Evolutionary conservation across 2,888 invertebrate genomes (phyloP).

Genomic region (Amiota minor): DNA sequence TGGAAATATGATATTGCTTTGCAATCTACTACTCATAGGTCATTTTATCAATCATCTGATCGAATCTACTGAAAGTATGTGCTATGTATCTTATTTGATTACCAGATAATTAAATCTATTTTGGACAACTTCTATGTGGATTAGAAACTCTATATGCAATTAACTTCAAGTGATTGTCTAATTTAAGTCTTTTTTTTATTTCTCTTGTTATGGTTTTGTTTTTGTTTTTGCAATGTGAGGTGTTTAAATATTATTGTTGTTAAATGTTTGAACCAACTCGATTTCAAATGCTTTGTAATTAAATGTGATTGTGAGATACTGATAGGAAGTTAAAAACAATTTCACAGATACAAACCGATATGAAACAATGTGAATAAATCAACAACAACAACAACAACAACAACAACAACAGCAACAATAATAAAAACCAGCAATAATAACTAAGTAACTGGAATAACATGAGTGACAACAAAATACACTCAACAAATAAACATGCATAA

Average conservation of each 20-base stretch:
- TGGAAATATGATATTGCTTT: too few relatives aligned
- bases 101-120: too few relatives aligned
- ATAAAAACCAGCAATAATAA: slow-evolving; percentile 25
- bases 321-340: slow-evolving; percentile 64
- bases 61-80: too few relatives aligned
- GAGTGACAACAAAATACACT: slow-evolving; percentile 51
- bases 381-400: slow-evolving; percentile 27
- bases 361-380: slow-evolving; percentile 33
- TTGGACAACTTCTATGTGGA: too few relatives aligned
- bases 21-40: too few relatives aligned
- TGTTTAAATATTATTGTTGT: slow-evolving; percentile 13
- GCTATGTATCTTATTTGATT: too few relatives aligned
- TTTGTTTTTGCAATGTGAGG: too few relatives aligned
- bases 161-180: too few relatives aligned
- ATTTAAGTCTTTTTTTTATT: too few relatives aligned
- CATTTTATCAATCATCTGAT: too few relatives aligned
- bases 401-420: slow-evolving; percentile 25
- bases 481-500: slow-evolving; percentile 10
- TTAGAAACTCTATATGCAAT: too few relatives aligned
- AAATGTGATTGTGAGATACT: slow-evolving; percentile 55
- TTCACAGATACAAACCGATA: slow-evolving; percentile 59
- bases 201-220: too few relatives aligned
- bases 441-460: slow-evolving; percentile 45
- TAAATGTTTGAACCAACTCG: slow-evolving; percentile 42
- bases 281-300: slow-evolving; percentile 57